Percentiles rank a stretch among this genome's conserved stretches.
phyloP scores from a whole-genome alignment of 2,113 vertebrate genomes.

The Poeciliopsis prolifica region DNA sequence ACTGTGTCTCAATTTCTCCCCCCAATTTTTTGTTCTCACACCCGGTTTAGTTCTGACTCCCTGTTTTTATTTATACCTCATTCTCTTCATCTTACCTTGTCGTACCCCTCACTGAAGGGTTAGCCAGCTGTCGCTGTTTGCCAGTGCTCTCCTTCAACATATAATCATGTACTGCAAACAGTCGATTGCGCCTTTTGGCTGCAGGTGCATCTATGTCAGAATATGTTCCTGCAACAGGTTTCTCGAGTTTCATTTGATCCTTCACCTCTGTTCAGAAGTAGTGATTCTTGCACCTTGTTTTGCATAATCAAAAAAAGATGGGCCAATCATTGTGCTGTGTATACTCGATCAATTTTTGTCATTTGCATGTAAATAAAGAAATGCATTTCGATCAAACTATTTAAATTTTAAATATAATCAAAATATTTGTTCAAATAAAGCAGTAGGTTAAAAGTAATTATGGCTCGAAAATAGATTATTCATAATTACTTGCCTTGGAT shows the following conservation, averaged over 20 bases:
- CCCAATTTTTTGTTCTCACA: too few relatives aligned
- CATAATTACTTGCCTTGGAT: background rate
- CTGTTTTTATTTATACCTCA: too few relatives aligned
- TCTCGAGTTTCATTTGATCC: background rate
- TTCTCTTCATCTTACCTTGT: too few relatives aligned
- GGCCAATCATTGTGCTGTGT: background rate
- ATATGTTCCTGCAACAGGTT: constrained; percentile 1
- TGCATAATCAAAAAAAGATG: background rate
- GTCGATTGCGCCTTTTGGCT: background rate
- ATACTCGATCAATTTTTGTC: background rate
- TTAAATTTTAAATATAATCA: background rate
- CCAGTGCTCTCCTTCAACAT: background rate
- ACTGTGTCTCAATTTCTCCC: too few relatives aligned
- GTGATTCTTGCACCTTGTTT: background rate
- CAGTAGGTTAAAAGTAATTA: background rate
- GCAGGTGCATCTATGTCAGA: background rate
- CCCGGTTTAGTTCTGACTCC: too few relatives aligned
- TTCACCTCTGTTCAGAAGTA: background rate
- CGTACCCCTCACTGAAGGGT: background rate
- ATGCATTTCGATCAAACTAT: background rate
- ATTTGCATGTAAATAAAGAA: background rate
- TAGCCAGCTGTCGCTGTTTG: background rate
- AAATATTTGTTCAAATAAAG: background rate
- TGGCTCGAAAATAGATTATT: background rate
- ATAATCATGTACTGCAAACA: background rate